Evolutionary conservation across 2,797 vertebrate species (phyloP), one percentile per base, ranked within the genome.

Genomic region (Sandelia bainsii): DNA sequence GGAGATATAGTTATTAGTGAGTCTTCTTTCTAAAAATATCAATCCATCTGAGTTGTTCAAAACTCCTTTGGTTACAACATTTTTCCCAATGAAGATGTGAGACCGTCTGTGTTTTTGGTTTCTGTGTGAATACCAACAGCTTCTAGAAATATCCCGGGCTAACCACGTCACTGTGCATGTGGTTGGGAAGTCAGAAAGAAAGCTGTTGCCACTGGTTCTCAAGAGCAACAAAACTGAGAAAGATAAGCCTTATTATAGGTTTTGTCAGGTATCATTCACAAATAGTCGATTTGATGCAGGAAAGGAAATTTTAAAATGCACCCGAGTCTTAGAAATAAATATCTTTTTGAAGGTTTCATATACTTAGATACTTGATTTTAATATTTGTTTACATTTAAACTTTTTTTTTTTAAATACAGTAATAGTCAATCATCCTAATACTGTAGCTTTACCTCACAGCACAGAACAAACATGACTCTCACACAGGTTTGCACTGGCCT

Each of bases 121-220:
- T 87, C 71, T 75, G 79, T 78, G 79, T 78, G 82, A 89, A 86
- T 75, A 86, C 82, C 84, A 52, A 68, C 77, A 74, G 79, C 64
- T 79, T 89, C 88, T 86, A 79, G 88, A 90, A 91, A 89, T 87
- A 90, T 81, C 81, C 72, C 42, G 0, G 49, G 49, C 78, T 74
- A 81, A 86, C 89, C 62, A 75, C 59, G 69, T 75, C 79, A 81
- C 79, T 67, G 80, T 82, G 56, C 37, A 40, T 86, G 83, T 89
- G 87, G 87, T 86, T 8, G 75, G 51, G 69, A 67, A 66, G 73
- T 77, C 70, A 52, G 83, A 88, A 89, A 85, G 88, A 86, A 79
- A 81, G 65, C 86, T 84, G 79, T 79, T 79, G 58, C 83, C 82
- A 72, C 75, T 53, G 48, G 69, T 75, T 69, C 59, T 64, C 23